These are phyloP conservation scores for Sphecodes monilicornis DNA, from an alignment of 2,888 invertebrate species.

Conservation along the genomic window DNA sequence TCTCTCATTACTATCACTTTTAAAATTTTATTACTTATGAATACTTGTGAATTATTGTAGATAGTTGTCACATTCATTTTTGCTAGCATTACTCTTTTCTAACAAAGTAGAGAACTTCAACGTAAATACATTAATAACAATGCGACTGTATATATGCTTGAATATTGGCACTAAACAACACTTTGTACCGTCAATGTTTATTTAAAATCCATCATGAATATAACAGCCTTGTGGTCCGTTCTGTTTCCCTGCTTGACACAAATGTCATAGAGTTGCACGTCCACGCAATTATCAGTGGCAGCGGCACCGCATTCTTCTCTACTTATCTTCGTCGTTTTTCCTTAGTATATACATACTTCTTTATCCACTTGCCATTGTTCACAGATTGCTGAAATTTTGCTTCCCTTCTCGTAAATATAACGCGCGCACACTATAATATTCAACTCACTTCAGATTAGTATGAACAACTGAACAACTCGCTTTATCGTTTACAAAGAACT, in stretches of 20 bases:
- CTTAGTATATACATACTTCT: slow-evolving; percentile 14
- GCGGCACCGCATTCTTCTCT: slow-evolving; percentile 41
- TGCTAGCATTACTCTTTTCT: neutral
- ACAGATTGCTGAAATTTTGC: slow-evolving; percentile 38
- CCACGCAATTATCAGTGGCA: slow-evolving; percentile 52
- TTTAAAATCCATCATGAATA: slow-evolving; percentile 75
- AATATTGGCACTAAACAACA: slow-evolving; percentile 58
- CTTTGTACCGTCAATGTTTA: slow-evolving; percentile 65
- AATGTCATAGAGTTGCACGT: slow-evolving; percentile 58
- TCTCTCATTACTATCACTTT: neutral
- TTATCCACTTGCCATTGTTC: slow-evolving; percentile 35
- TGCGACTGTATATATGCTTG: slow-evolving; percentile 22
- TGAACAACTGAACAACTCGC: slow-evolving; percentile 28
- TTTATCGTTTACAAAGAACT: slow-evolving; percentile 26
- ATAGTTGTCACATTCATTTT: neutral
- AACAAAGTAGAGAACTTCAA: neutral
- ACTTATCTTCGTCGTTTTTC: slow-evolving; percentile 39
- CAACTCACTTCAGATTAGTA: slow-evolving; percentile 54
- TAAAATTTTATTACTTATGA: neutral
- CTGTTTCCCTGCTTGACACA: slow-evolving; percentile 65
- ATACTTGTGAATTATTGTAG: too few species aligned
- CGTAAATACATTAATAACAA: slow-evolving; percentile 22
- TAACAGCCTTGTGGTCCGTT: slow-evolving; percentile 63
- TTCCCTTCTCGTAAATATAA: slow-evolving; percentile 37
- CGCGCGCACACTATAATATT: slow-evolving; percentile 52